Conservation (phyloP, 2,113 vertebrate species). For the Catharus bicknelli region DNA sequence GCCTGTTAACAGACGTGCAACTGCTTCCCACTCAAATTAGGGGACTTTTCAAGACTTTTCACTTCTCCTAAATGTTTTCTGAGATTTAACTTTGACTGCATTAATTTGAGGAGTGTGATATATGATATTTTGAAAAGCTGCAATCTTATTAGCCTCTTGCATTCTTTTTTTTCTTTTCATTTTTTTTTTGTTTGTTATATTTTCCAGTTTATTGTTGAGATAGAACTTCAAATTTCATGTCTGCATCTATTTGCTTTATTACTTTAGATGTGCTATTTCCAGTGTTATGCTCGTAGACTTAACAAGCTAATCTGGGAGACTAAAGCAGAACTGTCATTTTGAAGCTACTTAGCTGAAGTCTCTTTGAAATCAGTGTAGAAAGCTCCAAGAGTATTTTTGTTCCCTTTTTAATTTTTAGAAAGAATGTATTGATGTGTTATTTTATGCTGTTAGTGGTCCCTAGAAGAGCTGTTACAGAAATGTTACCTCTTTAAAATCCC, state of each 20-base stretch:
- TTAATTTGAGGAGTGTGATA: neutral
- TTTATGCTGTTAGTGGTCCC: neutral
- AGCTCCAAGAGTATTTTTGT: constrained; percentile 36
- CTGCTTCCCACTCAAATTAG: neutral
- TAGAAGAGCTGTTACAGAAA: neutral
- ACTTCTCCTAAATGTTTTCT: neutral
- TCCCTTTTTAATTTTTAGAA: constrained; percentile 31
- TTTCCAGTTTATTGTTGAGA: neutral
- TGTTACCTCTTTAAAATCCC: neutral
- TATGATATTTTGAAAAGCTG: neutral
- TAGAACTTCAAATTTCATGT: neutral
- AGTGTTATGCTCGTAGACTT: neutral
- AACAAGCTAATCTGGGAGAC: constrained; percentile 21
- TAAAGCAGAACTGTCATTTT: constrained; percentile 53
- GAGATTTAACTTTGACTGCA: neutral
- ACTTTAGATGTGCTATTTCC: constrained; percentile 37
- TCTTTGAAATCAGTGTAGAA: constrained; percentile 56
- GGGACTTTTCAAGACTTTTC: neutral
- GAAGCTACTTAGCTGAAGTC: constrained; percentile 34
- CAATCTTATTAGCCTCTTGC: neutral
- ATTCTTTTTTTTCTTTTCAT: neutral
- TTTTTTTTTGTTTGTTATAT: neutral
- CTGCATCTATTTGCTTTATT: constrained; percentile 43
- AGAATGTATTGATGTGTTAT: neutral
- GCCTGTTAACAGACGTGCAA: neutral